Conservation (phyloP, 2,113 vertebrate genomes). For the Toxotes jaculatrix region DNA sequence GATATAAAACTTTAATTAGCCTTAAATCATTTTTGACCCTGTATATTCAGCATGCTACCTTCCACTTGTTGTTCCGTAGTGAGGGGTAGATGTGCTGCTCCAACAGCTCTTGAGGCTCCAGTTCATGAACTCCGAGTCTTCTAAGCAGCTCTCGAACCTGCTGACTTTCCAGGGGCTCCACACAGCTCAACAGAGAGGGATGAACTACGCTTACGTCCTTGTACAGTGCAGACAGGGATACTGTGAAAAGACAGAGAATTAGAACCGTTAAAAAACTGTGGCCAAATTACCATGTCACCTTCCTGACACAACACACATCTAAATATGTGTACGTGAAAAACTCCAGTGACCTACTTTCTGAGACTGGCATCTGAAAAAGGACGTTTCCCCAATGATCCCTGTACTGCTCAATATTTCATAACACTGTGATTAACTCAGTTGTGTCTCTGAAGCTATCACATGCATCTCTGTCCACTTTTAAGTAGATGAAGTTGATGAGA, state of each 20-base stretch:
- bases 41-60: conserved; percentile 67
- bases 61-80: conserved; percentile 78
- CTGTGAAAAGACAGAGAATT: conserved; percentile 45
- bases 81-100: conserved; percentile 84
- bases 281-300: too few species aligned
- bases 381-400: conserved; percentile 19
- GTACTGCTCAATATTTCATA: conserved; percentile 70
- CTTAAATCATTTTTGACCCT: not conserved
- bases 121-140: conserved; percentile 81
- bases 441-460: conserved; percentile 40
- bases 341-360: conserved; percentile 48
- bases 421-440: conserved; percentile 47
- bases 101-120: conserved; percentile 84
- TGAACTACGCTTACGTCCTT: conserved; percentile 80
- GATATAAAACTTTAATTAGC: not conserved
- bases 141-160: conserved; percentile 84
- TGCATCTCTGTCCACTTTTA: conserved; percentile 31
- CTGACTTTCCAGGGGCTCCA: conserved; percentile 83
- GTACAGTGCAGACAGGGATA: conserved; percentile 77
- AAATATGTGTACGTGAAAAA: not conserved
- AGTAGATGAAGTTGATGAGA: not conserved
- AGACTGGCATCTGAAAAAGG: conserved; percentile 11
- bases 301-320: not conserved
- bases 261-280: not conserved
- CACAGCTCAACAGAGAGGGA: conserved; percentile 78